Evolutionary conservation across 2,888 invertebrate genomes (phyloP).

Genomic region (Leuctra nigra): DNA sequence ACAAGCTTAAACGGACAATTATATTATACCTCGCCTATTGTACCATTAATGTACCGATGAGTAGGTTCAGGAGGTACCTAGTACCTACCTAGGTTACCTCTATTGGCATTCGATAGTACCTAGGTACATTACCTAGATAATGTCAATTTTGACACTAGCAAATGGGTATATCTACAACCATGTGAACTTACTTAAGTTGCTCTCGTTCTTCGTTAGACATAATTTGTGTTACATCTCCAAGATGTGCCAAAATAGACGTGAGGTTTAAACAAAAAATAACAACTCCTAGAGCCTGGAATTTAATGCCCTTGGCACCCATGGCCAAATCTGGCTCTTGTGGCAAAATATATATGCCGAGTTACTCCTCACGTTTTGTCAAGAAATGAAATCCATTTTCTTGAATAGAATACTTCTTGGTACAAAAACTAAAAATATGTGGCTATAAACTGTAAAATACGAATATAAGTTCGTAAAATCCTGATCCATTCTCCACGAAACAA

Average conservation of each 20-base stretch:
- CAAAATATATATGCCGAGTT: background rate
- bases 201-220: conserved; percentile 60
- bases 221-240: conserved; percentile 32
- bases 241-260: conserved; percentile 24
- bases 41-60: no score
- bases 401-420: no score
- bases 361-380: background rate
- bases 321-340: background rate
- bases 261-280: conserved; percentile 19
- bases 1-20: no score
- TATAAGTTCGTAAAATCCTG: background rate
- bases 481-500: conserved; percentile 5
- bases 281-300: background rate
- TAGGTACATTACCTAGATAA: no score
- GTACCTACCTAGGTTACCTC: no score
- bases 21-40: no score
- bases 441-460: background rate
- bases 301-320: background rate
- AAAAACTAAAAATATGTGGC: no score
- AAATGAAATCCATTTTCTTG: background rate
- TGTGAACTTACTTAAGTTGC: conserved; percentile 52
- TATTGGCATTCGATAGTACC: no score
- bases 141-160: no score
- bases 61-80: no score
- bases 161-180: no score